These are phyloP conservation scores for Anoplopoma fimbria DNA, from an alignment of 2,113 vertebrate genomes.

Conservation along the genomic window DNA sequence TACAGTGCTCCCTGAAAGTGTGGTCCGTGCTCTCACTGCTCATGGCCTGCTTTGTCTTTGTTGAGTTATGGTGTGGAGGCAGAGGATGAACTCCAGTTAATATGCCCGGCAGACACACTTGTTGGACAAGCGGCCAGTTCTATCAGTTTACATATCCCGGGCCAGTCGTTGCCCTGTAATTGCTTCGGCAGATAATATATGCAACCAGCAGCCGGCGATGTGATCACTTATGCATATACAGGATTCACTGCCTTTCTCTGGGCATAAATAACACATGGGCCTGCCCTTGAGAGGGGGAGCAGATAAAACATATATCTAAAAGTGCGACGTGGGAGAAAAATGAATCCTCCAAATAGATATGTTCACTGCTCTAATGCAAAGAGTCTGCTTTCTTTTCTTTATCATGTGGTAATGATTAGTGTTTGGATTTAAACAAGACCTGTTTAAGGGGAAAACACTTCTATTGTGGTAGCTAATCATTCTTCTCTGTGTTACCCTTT, in stretches of 20 bases:
- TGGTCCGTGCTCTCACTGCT: not conserved
- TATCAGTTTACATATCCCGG: constrained; percentile 62
- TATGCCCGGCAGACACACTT: constrained; percentile 43
- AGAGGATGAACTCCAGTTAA: constrained; percentile 14
- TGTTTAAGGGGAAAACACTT: no score
- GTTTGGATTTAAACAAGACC: no score
- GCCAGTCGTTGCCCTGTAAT: constrained; percentile 61
- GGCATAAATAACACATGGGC: constrained; percentile 66
- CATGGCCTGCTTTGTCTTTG: constrained; percentile 51
- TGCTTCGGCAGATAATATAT: constrained; percentile 65
- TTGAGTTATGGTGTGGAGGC: constrained; percentile 43
- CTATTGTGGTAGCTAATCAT: no score
- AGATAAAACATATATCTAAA: constrained; percentile 58
- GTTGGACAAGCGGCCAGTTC: constrained; percentile 55
- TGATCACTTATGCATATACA: constrained; percentile 63
- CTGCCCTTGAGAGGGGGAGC: constrained; percentile 44
- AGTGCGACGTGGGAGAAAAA: constrained; percentile 51
- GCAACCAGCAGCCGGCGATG: constrained; percentile 13
- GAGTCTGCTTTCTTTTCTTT: constrained; percentile 40
- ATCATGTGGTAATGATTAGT: constrained; percentile 61
- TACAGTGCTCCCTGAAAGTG: not conserved
- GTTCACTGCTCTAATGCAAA: constrained; percentile 24
- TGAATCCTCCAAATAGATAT: constrained; percentile 56
- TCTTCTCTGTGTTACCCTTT: not conserved
- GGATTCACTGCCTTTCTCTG: constrained; percentile 44